Evolutionary conservation across 2,797 vertebrate genomes (phyloP), one percentile per base, ranked within the genome.

Genomic region (Ctenopoma multispine): DNA sequence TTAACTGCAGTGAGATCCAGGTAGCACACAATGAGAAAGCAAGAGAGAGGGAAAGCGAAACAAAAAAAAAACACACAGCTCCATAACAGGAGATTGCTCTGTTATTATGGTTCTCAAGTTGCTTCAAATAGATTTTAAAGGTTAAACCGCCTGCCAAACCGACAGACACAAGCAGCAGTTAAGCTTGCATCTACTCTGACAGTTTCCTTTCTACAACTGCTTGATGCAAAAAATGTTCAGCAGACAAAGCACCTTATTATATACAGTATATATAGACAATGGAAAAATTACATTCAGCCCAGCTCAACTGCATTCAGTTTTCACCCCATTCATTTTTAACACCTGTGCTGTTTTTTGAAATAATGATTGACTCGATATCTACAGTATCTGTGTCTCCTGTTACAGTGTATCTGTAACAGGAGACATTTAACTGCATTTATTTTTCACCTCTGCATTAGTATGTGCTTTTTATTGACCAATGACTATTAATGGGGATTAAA

Each of bases 101-200:
- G 81, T 83, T 68, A 82, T 85, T 79, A 79, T 51, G 61, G 74
- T 61, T 58, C 69, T 80, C 69, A 51, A 67, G 67, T 70, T 29
- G 54, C 82, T 86, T 85, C 72, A 83, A 89, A 89, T 85, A 75
- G 69, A 88, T 87, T 77, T 78, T 54, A 67, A 84, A 85, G 67
- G 69, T 14, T 81, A 60, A 82, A 83, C 50, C 1, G 43, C 5
- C 56, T 66, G 76, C 44, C 67, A 82, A 67, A 64, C 64, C 63
- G 65, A 59, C 55, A 47, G 20, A 81, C 70, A 79, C 78, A 60
- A 79, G 68, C 61, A 68, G 69, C 76, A 59, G 62, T 27, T 66
- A 62, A 0, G 24, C 70, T 54, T 38, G 36, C 63, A 41, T 71
- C 67, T 79, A 50, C 60, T 75, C 59, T 48, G 56, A 82, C 70